phyloP scores from a whole-genome alignment of 1,140 invertebrate genomes.

The Ylistrum balloti region DNA sequence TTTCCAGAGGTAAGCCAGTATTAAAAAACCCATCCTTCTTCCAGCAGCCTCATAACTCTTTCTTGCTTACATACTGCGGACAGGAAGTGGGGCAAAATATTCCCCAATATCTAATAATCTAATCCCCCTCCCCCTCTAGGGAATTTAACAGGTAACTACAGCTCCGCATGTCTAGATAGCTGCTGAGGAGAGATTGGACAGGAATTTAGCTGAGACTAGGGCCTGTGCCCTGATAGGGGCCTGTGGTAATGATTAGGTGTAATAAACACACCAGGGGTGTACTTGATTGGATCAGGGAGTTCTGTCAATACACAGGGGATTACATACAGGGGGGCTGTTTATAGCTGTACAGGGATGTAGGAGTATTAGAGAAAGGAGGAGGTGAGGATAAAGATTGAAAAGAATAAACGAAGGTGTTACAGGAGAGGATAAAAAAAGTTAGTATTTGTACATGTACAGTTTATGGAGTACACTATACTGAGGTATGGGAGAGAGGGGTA shows the following conservation, averaged over 20 bases:
- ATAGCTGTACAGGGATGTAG: too few relatives aligned
- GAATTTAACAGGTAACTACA: background rate
- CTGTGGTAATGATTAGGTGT: slow-evolving; percentile 23
- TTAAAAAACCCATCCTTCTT: slow-evolving; percentile 6
- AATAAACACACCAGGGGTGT: background rate
- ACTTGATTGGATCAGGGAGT: slow-evolving; percentile 2
- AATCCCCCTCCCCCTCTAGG: slow-evolving; percentile 19
- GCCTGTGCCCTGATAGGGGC: background rate
- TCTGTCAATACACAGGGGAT: background rate
- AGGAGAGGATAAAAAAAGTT: too few relatives aligned
- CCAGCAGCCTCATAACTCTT: background rate
- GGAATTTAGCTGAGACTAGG: background rate
- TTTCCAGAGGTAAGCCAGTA: slow-evolving; percentile 18
- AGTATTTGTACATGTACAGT: too few relatives aligned
- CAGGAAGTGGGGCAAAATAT: slow-evolving; percentile 14
- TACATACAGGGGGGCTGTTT: background rate
- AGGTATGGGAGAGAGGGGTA: too few relatives aligned
- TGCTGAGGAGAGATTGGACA: background rate
- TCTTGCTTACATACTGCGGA: background rate
- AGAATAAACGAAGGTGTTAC: too few relatives aligned
- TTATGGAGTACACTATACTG: too few relatives aligned
- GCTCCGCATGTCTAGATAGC: background rate
- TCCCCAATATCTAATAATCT: slow-evolving; percentile 7
- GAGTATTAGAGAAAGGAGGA: too few relatives aligned
- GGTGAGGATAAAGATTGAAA: too few relatives aligned